Evolutionary conservation across 2,113 vertebrate genomes (phyloP), one percentile per base, ranked within the genome.

Genomic region (Eulemur rufifrons): DNA sequence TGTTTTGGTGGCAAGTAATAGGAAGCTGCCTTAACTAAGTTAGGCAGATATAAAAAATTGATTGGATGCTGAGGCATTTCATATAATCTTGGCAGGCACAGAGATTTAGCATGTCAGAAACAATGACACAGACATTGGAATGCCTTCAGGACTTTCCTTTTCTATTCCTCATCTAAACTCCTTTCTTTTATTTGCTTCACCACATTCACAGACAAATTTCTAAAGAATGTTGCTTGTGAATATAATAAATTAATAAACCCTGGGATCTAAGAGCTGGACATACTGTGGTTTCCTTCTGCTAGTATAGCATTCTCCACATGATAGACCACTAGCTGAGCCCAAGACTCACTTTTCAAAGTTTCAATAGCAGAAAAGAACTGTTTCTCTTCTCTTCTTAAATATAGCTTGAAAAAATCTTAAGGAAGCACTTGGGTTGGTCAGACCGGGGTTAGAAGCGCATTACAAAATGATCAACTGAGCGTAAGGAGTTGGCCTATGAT

Each of bases 221-320:
- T 97, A 15, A 64, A 93, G 39, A 97, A 93, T 68, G 9, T 96
- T 98, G 14, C 84, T 82, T 95, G 0, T 92, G 27, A 97, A 3
- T 92, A 42, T 92, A 97, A 95, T 95, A 89, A 96, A 97, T 98
- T 97, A 37, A 90, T 96, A 77, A 98, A 20, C 95, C 74, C 39
- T 88, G n/a, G 83, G 86, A 98, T 95, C 92, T 98, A 97, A 95
- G 94, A 97, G 71, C 56, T 97, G 97, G 98, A 97, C 68, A 97
- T 93, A 96, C 93, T 90, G 13, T 66, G 11, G 17, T 25, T 64
- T 63, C 45, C 29, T 69, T 89, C 23, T 82, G 17, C 47, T 34
- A 42, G 11, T 32, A 56, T 34, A 89, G 42, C 7, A 78, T 71
- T 80, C n/a, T n/a, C 39, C 12, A 50, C 2, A 18, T 32, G 64